These are phyloP conservation scores for Carpatolechia fugitivella DNA, from an alignment of 2,888 invertebrate genomes.

Conservation along the genomic window DNA sequence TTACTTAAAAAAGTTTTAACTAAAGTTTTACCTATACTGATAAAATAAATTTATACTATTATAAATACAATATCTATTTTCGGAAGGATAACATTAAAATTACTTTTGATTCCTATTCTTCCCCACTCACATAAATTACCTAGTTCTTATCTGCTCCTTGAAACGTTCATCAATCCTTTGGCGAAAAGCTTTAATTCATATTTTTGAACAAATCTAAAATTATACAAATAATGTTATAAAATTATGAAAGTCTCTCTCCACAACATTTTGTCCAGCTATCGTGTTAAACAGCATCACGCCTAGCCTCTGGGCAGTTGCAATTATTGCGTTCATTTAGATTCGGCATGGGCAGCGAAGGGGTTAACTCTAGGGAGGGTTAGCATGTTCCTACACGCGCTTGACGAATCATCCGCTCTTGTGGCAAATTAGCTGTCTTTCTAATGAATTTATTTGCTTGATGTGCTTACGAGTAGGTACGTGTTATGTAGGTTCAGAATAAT, in stretches of 20 bases:
- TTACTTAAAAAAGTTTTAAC: no score
- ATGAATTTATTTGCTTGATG: constrained; percentile 42
- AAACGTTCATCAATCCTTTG: no score
- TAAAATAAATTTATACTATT: no score
- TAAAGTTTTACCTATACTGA: no score
- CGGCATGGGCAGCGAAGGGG: constrained; percentile 49
- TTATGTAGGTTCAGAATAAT: neutral
- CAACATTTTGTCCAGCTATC: constrained; percentile 28
- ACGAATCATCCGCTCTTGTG: constrained; percentile 52
- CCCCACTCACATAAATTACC: no score
- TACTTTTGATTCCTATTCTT: no score
- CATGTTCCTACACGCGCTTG: constrained; percentile 37
- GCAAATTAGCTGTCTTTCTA: constrained; percentile 57
- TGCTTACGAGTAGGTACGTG: neutral
- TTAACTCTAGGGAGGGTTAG: constrained; percentile 14
- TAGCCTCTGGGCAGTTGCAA: constrained; percentile 55
- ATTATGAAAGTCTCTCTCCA: constrained; percentile 9
- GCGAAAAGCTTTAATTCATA: no score
- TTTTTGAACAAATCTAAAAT: no score
- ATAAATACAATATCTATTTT: no score
- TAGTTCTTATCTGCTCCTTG: no score
- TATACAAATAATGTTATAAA: no score
- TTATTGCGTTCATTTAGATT: constrained; percentile 78
- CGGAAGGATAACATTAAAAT: no score
- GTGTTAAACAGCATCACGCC: constrained; percentile 31